Percentiles rank a stretch among this genome's conserved stretches.
These are phyloP conservation scores for Dendrolimus punctatus DNA, from an alignment of 1,140 invertebrate species.

Conservation along the genomic window DNA sequence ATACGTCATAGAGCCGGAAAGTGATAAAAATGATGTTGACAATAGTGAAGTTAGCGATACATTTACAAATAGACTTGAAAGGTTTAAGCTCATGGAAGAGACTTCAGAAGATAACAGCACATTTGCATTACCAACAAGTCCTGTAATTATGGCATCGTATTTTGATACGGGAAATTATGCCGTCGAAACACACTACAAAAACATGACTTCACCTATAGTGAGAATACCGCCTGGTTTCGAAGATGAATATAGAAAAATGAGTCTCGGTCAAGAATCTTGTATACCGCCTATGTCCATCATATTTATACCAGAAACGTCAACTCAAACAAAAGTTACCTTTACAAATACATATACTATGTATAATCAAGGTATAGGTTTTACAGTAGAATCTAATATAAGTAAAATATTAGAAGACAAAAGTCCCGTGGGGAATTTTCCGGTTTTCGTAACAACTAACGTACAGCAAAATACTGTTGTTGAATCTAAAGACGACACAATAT, in stretches of 20 bases:
- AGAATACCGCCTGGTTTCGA: constrained; percentile 54
- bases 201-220: constrained; percentile 22
- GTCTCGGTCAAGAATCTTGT: background rate
- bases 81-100: constrained; percentile 45
- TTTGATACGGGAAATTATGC: constrained; percentile 65
- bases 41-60: constrained; percentile 48
- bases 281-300: too few relatives aligned
- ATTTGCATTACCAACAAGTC: constrained; percentile 9
- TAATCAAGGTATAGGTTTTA: background rate
- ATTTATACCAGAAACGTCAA: constrained; percentile 30
- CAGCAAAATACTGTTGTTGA: too few relatives aligned
- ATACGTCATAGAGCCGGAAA: constrained; percentile 46
- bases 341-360: constrained; percentile 12
- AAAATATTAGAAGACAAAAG: constrained; percentile 18
- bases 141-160: constrained; percentile 50
- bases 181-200: constrained; percentile 51
- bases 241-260: constrained; percentile 35
- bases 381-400: constrained; percentile 11
- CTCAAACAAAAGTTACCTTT: constrained; percentile 22
- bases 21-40: constrained; percentile 45
- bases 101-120: background rate
- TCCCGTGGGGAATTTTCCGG: background rate
- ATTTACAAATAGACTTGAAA: constrained; percentile 54
- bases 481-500: too few relatives aligned
- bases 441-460: too few relatives aligned